Evolutionary conservation across 2,888 invertebrate species (phyloP), one percentile per base, ranked within the genome.

Genomic region (Zonitis immaculata): DNA sequence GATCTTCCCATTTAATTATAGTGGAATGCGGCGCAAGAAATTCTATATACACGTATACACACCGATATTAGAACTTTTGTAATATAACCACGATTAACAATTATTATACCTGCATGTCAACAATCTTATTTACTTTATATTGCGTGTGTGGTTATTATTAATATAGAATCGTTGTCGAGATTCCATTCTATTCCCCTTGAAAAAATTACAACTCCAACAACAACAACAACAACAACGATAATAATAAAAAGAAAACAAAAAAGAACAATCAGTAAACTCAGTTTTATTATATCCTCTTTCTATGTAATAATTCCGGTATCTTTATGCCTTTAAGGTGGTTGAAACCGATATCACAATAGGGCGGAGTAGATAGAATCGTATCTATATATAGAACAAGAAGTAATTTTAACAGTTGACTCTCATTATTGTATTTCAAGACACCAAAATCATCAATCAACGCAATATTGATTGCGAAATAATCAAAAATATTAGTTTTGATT

Each of bases 51-150:
- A 42, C 48, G 47, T 35, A 56, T 51, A 56, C 53, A 56, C 54
- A 53, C 42, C 53, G 44, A 50, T 49, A 53, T 56, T 53, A 56
- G 50, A 50, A 56, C 54, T 57, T 54, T 47, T 46, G 27, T 51
- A 49, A 50, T 51, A 35, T 48, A 47, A 35, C 49, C n/a, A 20
- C 44, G 51, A 52, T 49, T 9, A 35, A 35, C 30, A 30, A 30
- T 12, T 4, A 35, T n/a, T n/a, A n/a, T n/a, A n/a, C 51, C 53
- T 51, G 46, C 49, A 57, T 35, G 22, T 44, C 44, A 11, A 20
- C 18, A 7, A 1, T 2, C 18, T 46, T 48, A 52, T 55, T 55
- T 55, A 46, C 50, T 51, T 35, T 35, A 27, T 47, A 51, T 54
- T 46, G 54, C 47, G 48, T 42, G 49, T 46, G 46, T n/a, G n/a